Conservation (phyloP, 2,888 invertebrate species). For the Ptychoptera albimana region DNA sequence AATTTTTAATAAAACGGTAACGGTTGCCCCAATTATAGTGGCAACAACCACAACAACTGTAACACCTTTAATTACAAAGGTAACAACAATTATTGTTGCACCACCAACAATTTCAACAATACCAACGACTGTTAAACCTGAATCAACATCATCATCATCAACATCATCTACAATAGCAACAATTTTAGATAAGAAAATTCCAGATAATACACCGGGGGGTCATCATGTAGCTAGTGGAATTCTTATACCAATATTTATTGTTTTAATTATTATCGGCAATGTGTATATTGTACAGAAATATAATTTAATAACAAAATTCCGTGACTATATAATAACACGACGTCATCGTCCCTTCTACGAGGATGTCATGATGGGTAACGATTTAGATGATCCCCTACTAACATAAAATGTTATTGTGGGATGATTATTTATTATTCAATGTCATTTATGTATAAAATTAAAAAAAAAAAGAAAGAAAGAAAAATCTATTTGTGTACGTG, state of each 20-base stretch:
- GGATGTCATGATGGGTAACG: conserved; percentile 17
- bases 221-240: conserved; percentile 17
- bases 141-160: background rate
- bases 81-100: background rate
- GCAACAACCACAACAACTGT: conserved; percentile 2
- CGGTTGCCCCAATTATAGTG: background rate
- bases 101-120: too few relatives aligned
- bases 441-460: too few relatives aligned
- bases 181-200: background rate
- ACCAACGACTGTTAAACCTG: too few relatives aligned
- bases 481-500: too few relatives aligned
- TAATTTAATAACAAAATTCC: conserved; percentile 13
- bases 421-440: too few relatives aligned
- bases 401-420: conserved; percentile 14
- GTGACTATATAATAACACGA: conserved; percentile 13
- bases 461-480: too few relatives aligned
- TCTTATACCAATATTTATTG: conserved; percentile 15
- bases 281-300: conserved; percentile 14
- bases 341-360: conserved; percentile 16
- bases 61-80: background rate
- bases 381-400: conserved; percentile 16
- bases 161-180: conserved; percentile 1
- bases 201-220: conserved; percentile 9
- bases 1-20: background rate
- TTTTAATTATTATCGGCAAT: conserved; percentile 13